phyloP scores from a whole-genome alignment of 2,113 vertebrate genomes.

The Hydropotes inermis region DNA sequence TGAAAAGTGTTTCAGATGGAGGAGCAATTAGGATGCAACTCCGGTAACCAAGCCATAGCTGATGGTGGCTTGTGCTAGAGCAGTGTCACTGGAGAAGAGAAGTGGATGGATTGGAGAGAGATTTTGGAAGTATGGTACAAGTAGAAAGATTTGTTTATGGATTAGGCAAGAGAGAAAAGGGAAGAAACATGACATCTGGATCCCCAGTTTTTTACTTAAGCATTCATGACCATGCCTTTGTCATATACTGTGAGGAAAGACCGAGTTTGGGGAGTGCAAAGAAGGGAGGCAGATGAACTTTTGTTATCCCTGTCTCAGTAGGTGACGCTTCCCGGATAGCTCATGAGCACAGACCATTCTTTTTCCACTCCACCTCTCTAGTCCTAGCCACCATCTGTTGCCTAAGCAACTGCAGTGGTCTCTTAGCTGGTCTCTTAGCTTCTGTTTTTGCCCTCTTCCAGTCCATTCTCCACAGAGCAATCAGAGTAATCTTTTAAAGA shows the following conservation, averaged over 20 bases:
- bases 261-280: not conserved
- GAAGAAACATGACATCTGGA: constrained; percentile 5
- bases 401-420: not conserved
- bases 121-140: constrained; percentile 24
- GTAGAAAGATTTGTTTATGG: constrained; percentile 16
- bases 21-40: not conserved
- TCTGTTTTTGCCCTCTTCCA: constrained; percentile 14
- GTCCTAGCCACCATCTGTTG: constrained; percentile 15
- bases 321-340: not conserved
- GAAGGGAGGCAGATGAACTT: not conserved
- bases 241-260: not conserved
- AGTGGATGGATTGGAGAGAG: constrained; percentile 24
- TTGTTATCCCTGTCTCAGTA: constrained; percentile 2
- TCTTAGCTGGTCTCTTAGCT: not conserved
- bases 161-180: not conserved
- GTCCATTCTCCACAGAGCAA: not conserved
- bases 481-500: constrained; percentile 20
- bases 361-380: not conserved
- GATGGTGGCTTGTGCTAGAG: not conserved
- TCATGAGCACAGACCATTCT: constrained; percentile 4
- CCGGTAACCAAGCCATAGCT: not conserved
- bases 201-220: not conserved
- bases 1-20: constrained; percentile 18
- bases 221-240: not conserved
- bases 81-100: not conserved